phyloP scores from a whole-genome alignment of 2,888 invertebrate species.

The Ecliptopera silaceata region DNA sequence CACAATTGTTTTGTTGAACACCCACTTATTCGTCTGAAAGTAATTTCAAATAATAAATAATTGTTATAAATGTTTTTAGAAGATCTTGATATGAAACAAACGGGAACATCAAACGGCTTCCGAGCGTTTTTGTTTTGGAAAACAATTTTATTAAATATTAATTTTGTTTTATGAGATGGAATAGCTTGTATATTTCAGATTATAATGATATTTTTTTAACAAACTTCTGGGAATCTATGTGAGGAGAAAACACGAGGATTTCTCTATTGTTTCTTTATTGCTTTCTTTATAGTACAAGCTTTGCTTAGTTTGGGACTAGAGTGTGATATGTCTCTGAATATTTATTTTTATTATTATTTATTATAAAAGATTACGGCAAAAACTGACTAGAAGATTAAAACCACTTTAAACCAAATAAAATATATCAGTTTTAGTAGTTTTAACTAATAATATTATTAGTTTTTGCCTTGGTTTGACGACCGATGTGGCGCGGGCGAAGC shows the following conservation, averaged over 20 bases:
- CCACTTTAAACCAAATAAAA: too few relatives aligned
- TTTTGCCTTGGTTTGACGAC: too few relatives aligned
- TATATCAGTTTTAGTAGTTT: too few relatives aligned
- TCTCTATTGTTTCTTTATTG: too few relatives aligned
- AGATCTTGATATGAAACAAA: slow-evolving; percentile 9
- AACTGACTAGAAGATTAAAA: too few relatives aligned
- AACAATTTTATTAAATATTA: slow-evolving; percentile 3
- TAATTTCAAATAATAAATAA: slow-evolving; percentile 8
- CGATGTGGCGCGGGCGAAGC: too few relatives aligned
- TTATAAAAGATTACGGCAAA: too few relatives aligned
- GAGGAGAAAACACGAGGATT: not conserved
- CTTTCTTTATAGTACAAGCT: too few relatives aligned
- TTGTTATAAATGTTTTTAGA: not conserved
- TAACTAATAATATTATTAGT: too few relatives aligned
- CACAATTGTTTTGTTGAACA: not conserved
- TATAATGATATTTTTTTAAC: not conserved
- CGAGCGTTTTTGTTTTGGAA: not conserved
- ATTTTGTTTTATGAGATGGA: not conserved
- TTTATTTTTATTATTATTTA: too few relatives aligned
- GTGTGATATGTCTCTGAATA: too few relatives aligned
- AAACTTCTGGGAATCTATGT: not conserved
- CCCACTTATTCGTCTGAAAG: slow-evolving; percentile 3
- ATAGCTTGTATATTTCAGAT: not conserved
- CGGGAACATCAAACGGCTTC: slow-evolving; percentile 1
- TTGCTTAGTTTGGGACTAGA: too few relatives aligned